Conservation (phyloP, 2,113 vertebrate species). For the Egretta garzetta region DNA sequence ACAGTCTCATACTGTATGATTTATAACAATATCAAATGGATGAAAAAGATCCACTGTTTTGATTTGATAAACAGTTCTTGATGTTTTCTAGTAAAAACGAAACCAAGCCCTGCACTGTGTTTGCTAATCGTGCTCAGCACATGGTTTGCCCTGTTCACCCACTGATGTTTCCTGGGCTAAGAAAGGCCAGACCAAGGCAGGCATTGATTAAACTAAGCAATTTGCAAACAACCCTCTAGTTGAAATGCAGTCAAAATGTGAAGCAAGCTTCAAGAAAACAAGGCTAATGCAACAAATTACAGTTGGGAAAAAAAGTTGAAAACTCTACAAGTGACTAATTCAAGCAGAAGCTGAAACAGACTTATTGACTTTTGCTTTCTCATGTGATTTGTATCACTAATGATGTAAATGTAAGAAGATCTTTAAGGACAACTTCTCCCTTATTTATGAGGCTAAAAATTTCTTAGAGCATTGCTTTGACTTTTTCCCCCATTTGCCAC, state of each 20-base stretch:
- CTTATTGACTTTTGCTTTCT: background rate
- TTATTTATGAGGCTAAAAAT: background rate
- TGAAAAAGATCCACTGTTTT: background rate
- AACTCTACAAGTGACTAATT: background rate
- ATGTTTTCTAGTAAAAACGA: background rate
- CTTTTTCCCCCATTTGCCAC: background rate
- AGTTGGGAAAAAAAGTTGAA: background rate
- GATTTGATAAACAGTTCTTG: background rate
- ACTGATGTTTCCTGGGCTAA: background rate
- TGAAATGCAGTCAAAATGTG: background rate
- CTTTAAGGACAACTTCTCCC: background rate
- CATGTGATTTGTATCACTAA: background rate
- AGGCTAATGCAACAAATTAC: background rate
- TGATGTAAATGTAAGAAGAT: background rate
- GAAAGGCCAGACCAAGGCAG: background rate
- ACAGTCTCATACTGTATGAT: background rate
- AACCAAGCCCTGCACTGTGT: background rate
- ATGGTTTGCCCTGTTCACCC: background rate
- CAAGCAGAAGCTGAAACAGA: background rate
- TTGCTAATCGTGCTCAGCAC: background rate
- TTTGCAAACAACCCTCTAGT: background rate
- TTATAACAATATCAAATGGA: background rate
- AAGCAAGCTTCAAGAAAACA: background rate
- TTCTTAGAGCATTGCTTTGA: background rate
- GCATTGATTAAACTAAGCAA: background rate